These are phyloP conservation scores for Bradypus variegatus DNA, from an alignment of 2,797 vertebrate species.

Conservation along the genomic window DNA sequence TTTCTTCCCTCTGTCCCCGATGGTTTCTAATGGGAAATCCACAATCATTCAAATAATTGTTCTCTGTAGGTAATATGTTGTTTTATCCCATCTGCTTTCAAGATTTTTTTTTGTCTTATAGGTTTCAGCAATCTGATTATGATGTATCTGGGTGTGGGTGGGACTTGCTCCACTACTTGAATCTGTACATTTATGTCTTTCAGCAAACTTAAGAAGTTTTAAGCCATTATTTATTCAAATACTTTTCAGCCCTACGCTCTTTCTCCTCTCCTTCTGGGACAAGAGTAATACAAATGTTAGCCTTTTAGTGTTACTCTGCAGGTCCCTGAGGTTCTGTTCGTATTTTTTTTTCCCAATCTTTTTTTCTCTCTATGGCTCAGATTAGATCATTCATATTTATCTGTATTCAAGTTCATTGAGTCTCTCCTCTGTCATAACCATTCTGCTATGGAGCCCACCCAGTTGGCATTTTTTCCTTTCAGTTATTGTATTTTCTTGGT, in stretches of 20 bases:
- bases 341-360: not conserved
- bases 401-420: not conserved
- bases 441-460: not conserved
- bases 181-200: not conserved
- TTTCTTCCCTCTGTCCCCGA: too few species aligned
- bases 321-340: not conserved
- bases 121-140: too few species aligned
- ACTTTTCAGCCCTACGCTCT: not conserved
- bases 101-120: too few species aligned
- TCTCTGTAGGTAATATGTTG: too few species aligned
- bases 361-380: not conserved
- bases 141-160: too few species aligned
- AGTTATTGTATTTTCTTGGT: not conserved
- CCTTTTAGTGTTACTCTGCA: too few species aligned
- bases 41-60: too few species aligned
- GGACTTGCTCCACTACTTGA: not conserved
- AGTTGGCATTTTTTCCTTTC: not conserved
- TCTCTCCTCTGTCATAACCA: not conserved
- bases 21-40: too few species aligned
- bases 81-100: too few species aligned
- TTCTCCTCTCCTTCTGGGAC: not conserved
- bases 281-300: not conserved
- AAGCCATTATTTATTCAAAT: not conserved
- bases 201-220: not conserved
- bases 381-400: not conserved